phyloP scores from a whole-genome alignment of 2,797 vertebrate species.

The Melanotaenia maccullochi region DNA sequence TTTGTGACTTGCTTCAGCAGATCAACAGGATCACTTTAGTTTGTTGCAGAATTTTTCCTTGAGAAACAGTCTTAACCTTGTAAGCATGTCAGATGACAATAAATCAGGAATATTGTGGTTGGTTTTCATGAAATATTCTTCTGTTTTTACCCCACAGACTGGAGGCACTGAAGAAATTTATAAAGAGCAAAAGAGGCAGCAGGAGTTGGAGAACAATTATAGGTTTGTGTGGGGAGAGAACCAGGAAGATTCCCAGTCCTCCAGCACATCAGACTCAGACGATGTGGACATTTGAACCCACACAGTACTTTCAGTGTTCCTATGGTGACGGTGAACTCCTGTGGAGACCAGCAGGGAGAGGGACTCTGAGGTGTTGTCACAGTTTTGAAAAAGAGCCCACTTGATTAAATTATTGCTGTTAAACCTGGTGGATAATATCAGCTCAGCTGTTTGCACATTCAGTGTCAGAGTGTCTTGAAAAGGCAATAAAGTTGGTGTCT shows the following conservation, averaged over 20 bases:
- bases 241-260: constrained; percentile 80
- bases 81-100: neutral
- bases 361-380: constrained; percentile 39
- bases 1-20: neutral
- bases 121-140: neutral
- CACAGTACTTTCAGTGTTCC: constrained; percentile 6
- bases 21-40: neutral
- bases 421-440: constrained; percentile 48
- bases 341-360: constrained; percentile 46
- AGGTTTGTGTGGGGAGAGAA: constrained; percentile 90
- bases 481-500: constrained; percentile 50
- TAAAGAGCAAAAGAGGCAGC: constrained; percentile 90
- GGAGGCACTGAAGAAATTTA: constrained; percentile 92
- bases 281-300: constrained; percentile 89
- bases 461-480: constrained; percentile 49
- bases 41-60: neutral
- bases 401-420: constrained; percentile 47
- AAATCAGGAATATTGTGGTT: neutral
- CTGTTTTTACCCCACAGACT: constrained; percentile 77
- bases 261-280: constrained; percentile 85
- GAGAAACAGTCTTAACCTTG: neutral
- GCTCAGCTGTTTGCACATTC: constrained; percentile 63
- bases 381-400: constrained; percentile 33
- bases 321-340: constrained; percentile 53
- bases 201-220: constrained; percentile 93